These are phyloP conservation scores for Theretra japonica DNA, from an alignment of 2,888 invertebrate genomes.

Conservation along the genomic window DNA sequence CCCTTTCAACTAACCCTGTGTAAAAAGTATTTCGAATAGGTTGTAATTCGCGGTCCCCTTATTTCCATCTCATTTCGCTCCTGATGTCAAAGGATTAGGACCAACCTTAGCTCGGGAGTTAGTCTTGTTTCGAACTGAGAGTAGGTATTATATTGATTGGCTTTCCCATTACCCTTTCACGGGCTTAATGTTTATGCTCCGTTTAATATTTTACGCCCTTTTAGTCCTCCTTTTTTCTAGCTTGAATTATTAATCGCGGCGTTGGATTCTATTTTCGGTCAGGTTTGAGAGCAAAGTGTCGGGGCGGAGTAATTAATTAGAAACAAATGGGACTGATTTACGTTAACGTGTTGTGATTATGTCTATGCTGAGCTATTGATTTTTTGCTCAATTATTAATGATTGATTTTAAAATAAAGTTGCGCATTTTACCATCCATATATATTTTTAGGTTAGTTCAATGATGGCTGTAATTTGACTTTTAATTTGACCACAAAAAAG, in stretches of 20 bases:
- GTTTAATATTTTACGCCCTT: slow-evolving; percentile 18
- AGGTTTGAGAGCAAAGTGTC: neutral
- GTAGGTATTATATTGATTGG: slow-evolving; percentile 16
- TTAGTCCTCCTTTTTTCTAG: slow-evolving; percentile 16
- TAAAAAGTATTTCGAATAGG: too few species aligned
- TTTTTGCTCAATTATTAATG: too few species aligned
- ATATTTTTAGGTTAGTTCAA: too few species aligned
- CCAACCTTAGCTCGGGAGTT: neutral
- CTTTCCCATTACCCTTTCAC: slow-evolving; percentile 7
- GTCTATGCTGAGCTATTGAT: neutral
- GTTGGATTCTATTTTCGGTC: neutral
- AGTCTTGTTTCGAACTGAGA: neutral
- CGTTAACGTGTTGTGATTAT: neutral
- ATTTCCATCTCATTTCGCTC: neutral
- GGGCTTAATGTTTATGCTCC: slow-evolving; percentile 12
- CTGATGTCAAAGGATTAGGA: slow-evolving; percentile 10
- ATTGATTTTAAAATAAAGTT: too few species aligned
- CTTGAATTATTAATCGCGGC: slow-evolving; percentile 2
- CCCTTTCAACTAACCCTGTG: too few species aligned
- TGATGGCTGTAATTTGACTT: too few species aligned
- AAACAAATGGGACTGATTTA: neutral
- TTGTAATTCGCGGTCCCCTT: neutral
- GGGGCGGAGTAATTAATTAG: neutral
- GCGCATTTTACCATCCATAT: too few species aligned
- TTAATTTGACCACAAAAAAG: too few species aligned